A percentile compares a stretch with the other conserved stretches of the same genome.
Conservation (phyloP, 2,797 vertebrate genomes). For the Sarcoramphus papa region DNA sequence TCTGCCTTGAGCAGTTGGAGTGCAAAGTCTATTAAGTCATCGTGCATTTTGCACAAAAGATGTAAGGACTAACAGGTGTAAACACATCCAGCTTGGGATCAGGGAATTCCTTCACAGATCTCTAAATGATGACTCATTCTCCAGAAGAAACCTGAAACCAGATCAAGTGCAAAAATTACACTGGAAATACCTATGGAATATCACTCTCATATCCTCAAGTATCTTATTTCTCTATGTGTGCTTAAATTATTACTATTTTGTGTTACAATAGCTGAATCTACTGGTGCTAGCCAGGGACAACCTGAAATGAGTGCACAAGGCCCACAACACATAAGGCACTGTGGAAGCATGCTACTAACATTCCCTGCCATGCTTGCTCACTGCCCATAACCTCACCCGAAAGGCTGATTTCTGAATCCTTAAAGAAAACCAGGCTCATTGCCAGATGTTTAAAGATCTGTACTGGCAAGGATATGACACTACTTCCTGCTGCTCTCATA, state of each 20-base stretch:
- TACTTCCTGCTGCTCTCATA: not conserved
- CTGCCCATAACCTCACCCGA: not conserved
- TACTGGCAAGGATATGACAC: not conserved
- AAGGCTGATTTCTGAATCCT: not conserved
- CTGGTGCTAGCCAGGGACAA: not conserved
- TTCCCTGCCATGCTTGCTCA: not conserved
- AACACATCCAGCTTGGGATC: not conserved
- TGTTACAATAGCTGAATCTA: not conserved
- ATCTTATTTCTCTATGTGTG: not conserved
- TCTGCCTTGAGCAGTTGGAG: conserved; percentile 40
- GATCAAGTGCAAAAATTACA: not conserved
- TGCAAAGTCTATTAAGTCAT: conserved; percentile 30
- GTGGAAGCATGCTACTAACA: not conserved
- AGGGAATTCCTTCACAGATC: conserved; percentile 11
- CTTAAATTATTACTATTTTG: not conserved
- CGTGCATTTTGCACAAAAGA: not conserved
- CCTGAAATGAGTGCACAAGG: not conserved
- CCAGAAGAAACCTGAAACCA: conserved; percentile 14
- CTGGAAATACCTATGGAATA: not conserved
- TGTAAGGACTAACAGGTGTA: conserved; percentile 19
- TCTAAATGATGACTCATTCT: conserved; percentile 9
- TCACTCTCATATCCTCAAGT: not conserved
- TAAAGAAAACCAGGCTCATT: not conserved
- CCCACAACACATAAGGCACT: not conserved
- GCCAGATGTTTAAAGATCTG: not conserved